Evolutionary conservation across 2,888 invertebrate species (phyloP).

Genomic region (Limnephilus lunatus): DNA sequence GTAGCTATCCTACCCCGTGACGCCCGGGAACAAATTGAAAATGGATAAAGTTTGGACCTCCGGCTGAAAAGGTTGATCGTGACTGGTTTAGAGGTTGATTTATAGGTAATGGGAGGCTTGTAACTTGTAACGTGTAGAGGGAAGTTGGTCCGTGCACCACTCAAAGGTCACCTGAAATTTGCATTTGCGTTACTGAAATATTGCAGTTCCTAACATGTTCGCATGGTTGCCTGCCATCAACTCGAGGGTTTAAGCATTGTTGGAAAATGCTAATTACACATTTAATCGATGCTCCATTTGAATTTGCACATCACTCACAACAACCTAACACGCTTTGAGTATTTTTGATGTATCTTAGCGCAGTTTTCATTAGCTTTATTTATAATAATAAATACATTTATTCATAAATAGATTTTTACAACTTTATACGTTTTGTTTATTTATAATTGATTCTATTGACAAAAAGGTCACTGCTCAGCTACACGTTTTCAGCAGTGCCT

Average conservation of each 20-base stretch:
- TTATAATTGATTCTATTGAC: neutral
- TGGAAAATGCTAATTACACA: neutral
- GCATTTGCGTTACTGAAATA: conserved; percentile 31
- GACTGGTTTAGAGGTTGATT: neutral
- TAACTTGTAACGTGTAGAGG: neutral
- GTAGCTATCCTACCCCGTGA: too few relatives aligned
- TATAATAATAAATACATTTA: too few relatives aligned
- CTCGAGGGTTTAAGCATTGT: neutral
- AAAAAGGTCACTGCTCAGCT: too few relatives aligned
- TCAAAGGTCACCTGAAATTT: conserved; percentile 43
- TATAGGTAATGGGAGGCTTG: neutral
- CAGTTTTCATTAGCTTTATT: neutral
- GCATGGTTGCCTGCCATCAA: conserved; percentile 4
- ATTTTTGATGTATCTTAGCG: neutral
- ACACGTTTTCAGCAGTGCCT: too few relatives aligned
- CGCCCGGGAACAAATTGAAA: too few relatives aligned
- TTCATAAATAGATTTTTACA: too few relatives aligned
- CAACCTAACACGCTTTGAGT: neutral
- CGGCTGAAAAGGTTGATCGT: too few relatives aligned
- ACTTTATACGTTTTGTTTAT: too few relatives aligned
- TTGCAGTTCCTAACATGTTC: conserved; percentile 20
- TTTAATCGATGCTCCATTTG: neutral
- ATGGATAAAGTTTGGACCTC: too few relatives aligned
- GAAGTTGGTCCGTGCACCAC: neutral
- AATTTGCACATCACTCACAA: neutral